Evolutionary conservation across 2,797 vertebrate species (phyloP).

Genomic region (Glossophaga mutica): DNA sequence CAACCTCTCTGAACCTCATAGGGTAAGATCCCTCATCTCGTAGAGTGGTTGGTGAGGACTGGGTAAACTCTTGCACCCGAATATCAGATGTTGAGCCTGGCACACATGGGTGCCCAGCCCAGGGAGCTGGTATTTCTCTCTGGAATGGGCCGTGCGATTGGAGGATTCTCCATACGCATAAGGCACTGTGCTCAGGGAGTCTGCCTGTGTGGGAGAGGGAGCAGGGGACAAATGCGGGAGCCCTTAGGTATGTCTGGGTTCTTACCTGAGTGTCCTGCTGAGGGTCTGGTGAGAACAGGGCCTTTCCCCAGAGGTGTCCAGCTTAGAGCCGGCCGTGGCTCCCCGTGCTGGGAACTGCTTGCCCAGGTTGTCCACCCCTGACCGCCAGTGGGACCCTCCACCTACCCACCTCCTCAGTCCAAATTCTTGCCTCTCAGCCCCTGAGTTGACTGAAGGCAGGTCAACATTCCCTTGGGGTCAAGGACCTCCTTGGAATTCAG

Average conservation of each 20-base stretch:
- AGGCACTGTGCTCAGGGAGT: background rate
- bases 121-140: background rate
- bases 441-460: background rate
- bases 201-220: background rate
- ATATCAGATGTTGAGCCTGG: background rate
- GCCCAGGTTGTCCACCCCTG: background rate
- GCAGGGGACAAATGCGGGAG: background rate
- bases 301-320: background rate
- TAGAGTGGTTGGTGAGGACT: background rate
- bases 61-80: background rate
- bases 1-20: background rate
- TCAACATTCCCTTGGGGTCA: background rate
- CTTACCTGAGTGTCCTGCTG: background rate
- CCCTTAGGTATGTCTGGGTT: background rate
- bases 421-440: background rate
- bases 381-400: background rate
- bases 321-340: background rate
- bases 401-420: background rate
- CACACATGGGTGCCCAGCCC: accelerated
- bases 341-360: background rate
- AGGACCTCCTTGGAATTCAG: background rate
- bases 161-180: background rate
- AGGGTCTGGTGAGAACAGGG: background rate
- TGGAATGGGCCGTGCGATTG: background rate
- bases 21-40: background rate